phyloP scores from a whole-genome alignment of 2,113 vertebrate species.

The Telmatochromis sp. region DNA sequence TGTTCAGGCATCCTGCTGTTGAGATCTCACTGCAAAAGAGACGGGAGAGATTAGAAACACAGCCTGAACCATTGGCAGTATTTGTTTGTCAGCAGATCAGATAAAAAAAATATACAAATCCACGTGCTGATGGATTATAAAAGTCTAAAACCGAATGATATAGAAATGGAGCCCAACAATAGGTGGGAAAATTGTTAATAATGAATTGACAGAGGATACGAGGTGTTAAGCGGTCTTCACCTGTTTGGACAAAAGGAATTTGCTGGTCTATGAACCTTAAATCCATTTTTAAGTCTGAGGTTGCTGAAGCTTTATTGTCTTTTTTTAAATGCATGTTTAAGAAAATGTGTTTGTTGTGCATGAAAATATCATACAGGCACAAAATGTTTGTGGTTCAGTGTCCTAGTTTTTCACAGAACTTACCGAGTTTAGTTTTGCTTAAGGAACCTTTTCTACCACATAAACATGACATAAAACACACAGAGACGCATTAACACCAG shows the following conservation, averaged over 20 bases:
- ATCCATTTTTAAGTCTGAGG: neutral
- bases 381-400: neutral
- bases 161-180: neutral
- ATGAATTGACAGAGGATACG: neutral
- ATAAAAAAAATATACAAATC: neutral
- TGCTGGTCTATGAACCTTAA: neutral
- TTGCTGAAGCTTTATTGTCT: neutral
- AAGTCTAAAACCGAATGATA: accelerated
- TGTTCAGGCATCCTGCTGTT: conserved; percentile 68
- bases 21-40: conserved; percentile 35
- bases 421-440: neutral
- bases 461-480: neutral
- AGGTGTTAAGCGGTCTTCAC: neutral
- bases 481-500: neutral
- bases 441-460: neutral
- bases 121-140: neutral
- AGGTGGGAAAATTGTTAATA: neutral
- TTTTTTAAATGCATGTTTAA: neutral
- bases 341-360: neutral
- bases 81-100: neutral
- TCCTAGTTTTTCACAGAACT: neutral
- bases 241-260: neutral
- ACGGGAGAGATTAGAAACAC: conserved; percentile 27
- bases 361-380: accelerated
- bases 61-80: neutral